phyloP scores from a whole-genome alignment of 2,113 vertebrate species.

The Hypomesus transpacificus region DNA sequence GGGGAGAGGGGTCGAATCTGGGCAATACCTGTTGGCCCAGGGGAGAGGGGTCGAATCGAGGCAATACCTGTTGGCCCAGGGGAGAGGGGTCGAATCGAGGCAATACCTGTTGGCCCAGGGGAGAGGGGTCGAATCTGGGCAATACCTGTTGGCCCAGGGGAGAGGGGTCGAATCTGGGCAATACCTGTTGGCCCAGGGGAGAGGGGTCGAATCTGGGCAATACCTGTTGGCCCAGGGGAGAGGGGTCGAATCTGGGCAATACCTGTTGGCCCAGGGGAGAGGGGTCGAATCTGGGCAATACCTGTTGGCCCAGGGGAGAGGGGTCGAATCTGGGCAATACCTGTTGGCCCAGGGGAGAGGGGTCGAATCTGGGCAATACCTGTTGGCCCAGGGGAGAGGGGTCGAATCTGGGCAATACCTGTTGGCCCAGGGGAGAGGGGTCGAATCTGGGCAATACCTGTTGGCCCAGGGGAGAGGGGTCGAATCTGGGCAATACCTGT shows the following conservation, averaged over 20 bases:
- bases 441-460: constrained; percentile 13
- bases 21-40: too few species aligned
- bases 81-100: constrained; percentile 21
- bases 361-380: constrained; percentile 14
- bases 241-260: too few species aligned
- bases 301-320: constrained; percentile 27
- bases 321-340: too few species aligned
- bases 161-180: too few species aligned
- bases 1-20: constrained; percentile 25
- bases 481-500: too few species aligned
- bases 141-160: constrained; percentile 25
- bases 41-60: too few species aligned
- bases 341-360: too few species aligned
- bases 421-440: too few species aligned
- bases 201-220: constrained; percentile 6
- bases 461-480: constrained; percentile 22
- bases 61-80: constrained; percentile 20
- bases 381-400: constrained; percentile 24
- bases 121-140: constrained; percentile 8
- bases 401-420: too few species aligned
- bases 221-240: constrained; percentile 28
- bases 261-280: too few species aligned
- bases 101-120: too few species aligned
- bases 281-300: constrained; percentile 6
- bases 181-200: too few species aligned